Conservation (phyloP, 2,888 invertebrate genomes). For the Thecophora atra region DNA sequence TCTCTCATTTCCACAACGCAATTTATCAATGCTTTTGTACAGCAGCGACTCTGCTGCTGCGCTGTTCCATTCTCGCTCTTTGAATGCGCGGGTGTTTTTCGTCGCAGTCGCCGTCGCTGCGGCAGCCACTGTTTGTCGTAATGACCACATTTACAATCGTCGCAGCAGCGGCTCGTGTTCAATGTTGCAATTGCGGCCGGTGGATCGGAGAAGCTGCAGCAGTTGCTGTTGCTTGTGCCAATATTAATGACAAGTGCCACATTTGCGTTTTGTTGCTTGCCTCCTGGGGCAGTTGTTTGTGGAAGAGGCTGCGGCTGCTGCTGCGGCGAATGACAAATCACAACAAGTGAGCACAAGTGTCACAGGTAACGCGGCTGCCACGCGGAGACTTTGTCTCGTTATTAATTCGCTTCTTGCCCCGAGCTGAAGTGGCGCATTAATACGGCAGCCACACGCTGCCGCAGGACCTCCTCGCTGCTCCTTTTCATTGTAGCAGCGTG, state of each 20-base stretch:
- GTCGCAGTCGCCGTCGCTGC: not conserved
- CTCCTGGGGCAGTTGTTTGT: not conserved
- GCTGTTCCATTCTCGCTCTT: not conserved
- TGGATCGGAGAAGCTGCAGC: conserved; percentile 6
- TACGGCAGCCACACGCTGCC: conserved; percentile 50
- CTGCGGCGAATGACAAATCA: conserved; percentile 52
- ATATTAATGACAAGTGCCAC: conserved; percentile 51
- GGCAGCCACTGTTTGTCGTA: conserved; percentile 18
- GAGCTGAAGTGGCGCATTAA: conserved; percentile 61
- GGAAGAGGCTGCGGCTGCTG: not conserved
- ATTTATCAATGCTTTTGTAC: conserved; percentile 9
- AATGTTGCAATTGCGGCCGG: conserved; percentile 28
- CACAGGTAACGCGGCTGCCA: conserved; percentile 40
- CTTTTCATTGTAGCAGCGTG: not conserved
- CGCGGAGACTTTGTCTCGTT: conserved; percentile 47
- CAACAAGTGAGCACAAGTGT: conserved; percentile 51
- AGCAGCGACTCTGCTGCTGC: conserved; percentile 18
- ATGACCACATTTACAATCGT: conserved; percentile 5
- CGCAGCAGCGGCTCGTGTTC: conserved; percentile 23
- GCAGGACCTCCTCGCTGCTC: not conserved
- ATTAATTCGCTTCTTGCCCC: conserved; percentile 58
- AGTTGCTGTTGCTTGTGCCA: conserved; percentile 21
- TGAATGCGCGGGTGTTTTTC: conserved; percentile 4
- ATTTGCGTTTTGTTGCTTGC: conserved; percentile 44
- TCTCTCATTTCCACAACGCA: too few relatives aligned